Evolutionary conservation across 2,113 vertebrate species (phyloP).

Genomic region (Tinamus guttatus): DNA sequence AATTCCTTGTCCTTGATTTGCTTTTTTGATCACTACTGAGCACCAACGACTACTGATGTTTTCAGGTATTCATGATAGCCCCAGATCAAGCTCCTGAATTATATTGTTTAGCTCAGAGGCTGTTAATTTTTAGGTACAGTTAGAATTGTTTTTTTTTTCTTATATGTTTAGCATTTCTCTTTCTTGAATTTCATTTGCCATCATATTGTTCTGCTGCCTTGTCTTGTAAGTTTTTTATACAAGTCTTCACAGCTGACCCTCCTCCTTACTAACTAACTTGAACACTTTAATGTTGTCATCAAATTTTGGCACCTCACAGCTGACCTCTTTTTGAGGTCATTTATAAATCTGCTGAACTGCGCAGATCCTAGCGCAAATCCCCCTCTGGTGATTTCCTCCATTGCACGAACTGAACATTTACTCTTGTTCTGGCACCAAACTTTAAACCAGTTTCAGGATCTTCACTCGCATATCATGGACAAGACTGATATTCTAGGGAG

Average conservation of each 20-base stretch:
- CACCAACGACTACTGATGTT: not conserved
- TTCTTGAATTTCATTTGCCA: not conserved
- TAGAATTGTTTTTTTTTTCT: not conserved
- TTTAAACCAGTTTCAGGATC: not conserved
- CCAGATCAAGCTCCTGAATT: not conserved
- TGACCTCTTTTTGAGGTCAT: not conserved
- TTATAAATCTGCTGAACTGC: not conserved
- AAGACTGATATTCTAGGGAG: not conserved
- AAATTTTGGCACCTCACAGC: not conserved
- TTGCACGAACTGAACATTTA: fast-evolving
- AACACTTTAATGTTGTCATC: not conserved
- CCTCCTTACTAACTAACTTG: not conserved
- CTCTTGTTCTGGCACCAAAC: not conserved
- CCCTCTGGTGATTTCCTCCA: not conserved
- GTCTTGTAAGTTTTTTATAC: not conserved
- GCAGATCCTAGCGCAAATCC: not conserved
- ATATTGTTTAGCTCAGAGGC: not conserved
- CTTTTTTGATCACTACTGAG: not conserved
- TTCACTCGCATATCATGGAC: not conserved
- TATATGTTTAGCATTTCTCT: not conserved
- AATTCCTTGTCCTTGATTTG: not conserved
- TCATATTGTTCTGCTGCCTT: not conserved
- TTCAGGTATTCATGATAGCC: not conserved
- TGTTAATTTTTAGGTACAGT: not conserved
- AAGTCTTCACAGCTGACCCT: not conserved